Percentiles rank a stretch among this genome's conserved stretches.
Evolutionary conservation across 2,888 invertebrate species (phyloP).

Genomic region (Caenorhabditis sp.): DNA sequence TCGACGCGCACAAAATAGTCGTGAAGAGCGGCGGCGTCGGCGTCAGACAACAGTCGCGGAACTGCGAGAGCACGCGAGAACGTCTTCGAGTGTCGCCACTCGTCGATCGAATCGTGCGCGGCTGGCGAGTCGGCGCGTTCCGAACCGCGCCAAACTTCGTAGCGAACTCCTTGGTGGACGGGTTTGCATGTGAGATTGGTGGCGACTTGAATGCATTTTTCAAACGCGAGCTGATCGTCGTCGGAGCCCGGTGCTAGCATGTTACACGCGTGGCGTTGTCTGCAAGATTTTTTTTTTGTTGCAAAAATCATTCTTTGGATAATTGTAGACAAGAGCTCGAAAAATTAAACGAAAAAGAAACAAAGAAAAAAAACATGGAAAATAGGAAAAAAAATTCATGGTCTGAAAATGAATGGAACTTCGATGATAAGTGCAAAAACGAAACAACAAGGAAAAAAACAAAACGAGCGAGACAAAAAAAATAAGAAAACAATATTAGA

Average conservation of each 20-base stretch:
- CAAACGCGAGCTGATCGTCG: slow-evolving; percentile 62
- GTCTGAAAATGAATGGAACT: too few relatives aligned
- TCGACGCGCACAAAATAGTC: slow-evolving; percentile 64
- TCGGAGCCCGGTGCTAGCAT: slow-evolving; percentile 35
- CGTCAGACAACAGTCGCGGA: slow-evolving; percentile 71
- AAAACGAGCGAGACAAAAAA: too few relatives aligned
- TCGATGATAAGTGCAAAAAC: too few relatives aligned
- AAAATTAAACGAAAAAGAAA: not conserved
- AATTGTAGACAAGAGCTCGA: not conserved
- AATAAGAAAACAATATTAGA: too few relatives aligned
- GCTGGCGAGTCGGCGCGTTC: slow-evolving; percentile 49
- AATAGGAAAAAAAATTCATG: too few relatives aligned
- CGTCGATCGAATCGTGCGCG: slow-evolving; percentile 49
- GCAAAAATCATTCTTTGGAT: not conserved
- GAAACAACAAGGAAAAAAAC: too few relatives aligned
- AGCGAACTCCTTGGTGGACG: slow-evolving; percentile 45
- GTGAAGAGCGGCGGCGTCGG: slow-evolving; percentile 72
- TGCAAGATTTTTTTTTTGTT: slow-evolving; percentile 23
- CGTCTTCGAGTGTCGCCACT: slow-evolving; percentile 38
- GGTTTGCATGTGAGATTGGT: slow-evolving; percentile 61
- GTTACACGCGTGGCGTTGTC: slow-evolving; percentile 60
- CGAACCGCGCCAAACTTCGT: slow-evolving; percentile 45
- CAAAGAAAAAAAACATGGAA: too few relatives aligned
- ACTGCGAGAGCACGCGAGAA: slow-evolving; percentile 71
- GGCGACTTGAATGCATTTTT: slow-evolving; percentile 63